Evolutionary conservation across 2,888 invertebrate species (phyloP).

Genomic region (Acleris literana): DNA sequence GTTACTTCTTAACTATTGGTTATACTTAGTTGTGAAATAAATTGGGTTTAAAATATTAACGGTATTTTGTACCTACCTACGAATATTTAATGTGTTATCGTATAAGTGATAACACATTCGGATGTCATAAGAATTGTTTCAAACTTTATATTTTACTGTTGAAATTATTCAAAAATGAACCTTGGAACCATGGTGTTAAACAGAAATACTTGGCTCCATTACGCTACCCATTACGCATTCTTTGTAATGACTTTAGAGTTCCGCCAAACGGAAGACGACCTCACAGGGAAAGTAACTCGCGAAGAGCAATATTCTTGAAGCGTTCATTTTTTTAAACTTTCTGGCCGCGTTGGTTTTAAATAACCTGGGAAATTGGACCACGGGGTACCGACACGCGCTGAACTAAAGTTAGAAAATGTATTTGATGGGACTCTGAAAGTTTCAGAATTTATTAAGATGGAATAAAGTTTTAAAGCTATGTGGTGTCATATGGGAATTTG

Average conservation of each 20-base stretch:
- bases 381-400: conserved; percentile 15
- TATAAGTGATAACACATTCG: too few relatives aligned
- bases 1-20: too few relatives aligned
- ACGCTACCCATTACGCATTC: conserved; percentile 29
- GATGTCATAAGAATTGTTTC: too few relatives aligned
- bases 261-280: conserved; percentile 20
- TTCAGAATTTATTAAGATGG: neutral
- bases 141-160: too few relatives aligned
- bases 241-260: conserved; percentile 21
- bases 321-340: conserved; percentile 25
- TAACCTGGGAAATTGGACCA: conserved; percentile 23
- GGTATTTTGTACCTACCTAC: too few relatives aligned
- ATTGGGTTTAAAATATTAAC: too few relatives aligned
- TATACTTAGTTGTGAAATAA: too few relatives aligned
- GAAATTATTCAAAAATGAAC: too few relatives aligned
- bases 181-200: neutral
- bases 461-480: too few relatives aligned
- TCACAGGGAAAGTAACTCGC: conserved; percentile 10
- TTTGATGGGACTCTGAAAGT: neutral
- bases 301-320: conserved; percentile 26
- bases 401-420: neutral
- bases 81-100: too few relatives aligned
- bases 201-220: conserved; percentile 4
- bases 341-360: conserved; percentile 19
- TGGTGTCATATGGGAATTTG: neutral